phyloP scores from a whole-genome alignment of 2,797 vertebrate genomes.

The Carcharodon carcharias region DNA sequence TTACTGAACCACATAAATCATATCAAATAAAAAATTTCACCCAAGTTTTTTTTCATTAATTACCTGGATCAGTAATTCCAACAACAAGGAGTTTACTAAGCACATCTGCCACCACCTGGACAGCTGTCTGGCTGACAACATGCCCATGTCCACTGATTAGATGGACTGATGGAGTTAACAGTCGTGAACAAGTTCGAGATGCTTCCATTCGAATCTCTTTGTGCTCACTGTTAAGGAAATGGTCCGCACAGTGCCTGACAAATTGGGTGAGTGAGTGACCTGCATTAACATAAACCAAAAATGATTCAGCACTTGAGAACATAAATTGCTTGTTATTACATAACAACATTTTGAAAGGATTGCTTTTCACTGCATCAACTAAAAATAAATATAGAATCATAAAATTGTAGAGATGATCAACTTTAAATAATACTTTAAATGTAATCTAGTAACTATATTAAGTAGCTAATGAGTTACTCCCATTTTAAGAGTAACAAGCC shows the following conservation, averaged over 20 bases:
- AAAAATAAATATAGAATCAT: neutral
- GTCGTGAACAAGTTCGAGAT: constrained; percentile 85
- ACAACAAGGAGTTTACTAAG: constrained; percentile 95
- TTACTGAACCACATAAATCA: neutral
- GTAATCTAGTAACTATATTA: neutral
- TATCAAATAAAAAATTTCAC: neutral
- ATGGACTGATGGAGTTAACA: constrained; percentile 93
- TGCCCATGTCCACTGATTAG: constrained; percentile 83
- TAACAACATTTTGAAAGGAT: neutral
- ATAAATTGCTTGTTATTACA: neutral
- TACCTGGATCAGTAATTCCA: constrained; percentile 96
- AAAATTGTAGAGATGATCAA: neutral
- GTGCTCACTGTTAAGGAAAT: constrained; percentile 97
- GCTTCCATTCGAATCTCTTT: constrained; percentile 98
- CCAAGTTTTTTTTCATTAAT: constrained; percentile 34
- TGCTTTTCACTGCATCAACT: neutral
- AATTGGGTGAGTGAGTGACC: constrained; percentile 98
- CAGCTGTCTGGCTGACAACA: constrained; percentile 91
- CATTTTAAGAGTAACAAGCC: neutral
- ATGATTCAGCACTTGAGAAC: neutral
- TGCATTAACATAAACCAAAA: constrained; percentile 45
- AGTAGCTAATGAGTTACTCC: neutral
- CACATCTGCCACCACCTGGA: constrained; percentile 95
- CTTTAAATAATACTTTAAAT: neutral
- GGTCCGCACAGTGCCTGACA: constrained; percentile 93